phyloP scores from a whole-genome alignment of 2,888 invertebrate genomes.

The Baronia brevicornis region DNA sequence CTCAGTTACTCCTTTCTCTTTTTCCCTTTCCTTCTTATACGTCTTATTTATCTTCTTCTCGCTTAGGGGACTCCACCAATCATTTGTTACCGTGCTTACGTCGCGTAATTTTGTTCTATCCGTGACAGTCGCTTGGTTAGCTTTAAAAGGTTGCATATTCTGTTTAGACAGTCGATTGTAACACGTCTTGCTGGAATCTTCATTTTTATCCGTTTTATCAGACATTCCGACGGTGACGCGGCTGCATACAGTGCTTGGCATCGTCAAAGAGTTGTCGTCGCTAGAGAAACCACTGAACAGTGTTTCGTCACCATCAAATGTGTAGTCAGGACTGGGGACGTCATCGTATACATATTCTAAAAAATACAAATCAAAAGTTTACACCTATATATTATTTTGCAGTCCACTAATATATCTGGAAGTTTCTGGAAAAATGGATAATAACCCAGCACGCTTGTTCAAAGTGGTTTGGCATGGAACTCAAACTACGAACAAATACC shows the following conservation, averaged over 20 bases:
- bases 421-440: too few species aligned
- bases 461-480: too few species aligned
- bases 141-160: slow-evolving; percentile 21
- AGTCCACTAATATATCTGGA: too few species aligned
- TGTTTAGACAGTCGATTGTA: slow-evolving; percentile 18
- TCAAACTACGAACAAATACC: too few species aligned
- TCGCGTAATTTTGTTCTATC: slow-evolving; percentile 29
- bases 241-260: slow-evolving; percentile 26
- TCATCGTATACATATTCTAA: slow-evolving; percentile 7
- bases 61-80: slow-evolving; percentile 54
- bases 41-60: slow-evolving; percentile 32
- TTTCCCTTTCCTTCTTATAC: slow-evolving; percentile 17
- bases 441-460: too few species aligned
- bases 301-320: slow-evolving; percentile 6
- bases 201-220: too few species aligned
- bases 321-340: slow-evolving; percentile 5
- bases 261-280: slow-evolving; percentile 29
- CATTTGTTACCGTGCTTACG: slow-evolving; percentile 38
- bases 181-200: slow-evolving; percentile 14
- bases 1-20: slow-evolving; percentile 14
- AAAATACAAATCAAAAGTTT: background rate
- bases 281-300: slow-evolving; percentile 10
- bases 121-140: slow-evolving; percentile 34
- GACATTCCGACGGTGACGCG: slow-evolving; percentile 26
- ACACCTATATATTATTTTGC: background rate